Evolutionary conservation across 2,888 invertebrate genomes (phyloP), one percentile per base, ranked within the genome.

Genomic region (Galeruca laticollis): DNA sequence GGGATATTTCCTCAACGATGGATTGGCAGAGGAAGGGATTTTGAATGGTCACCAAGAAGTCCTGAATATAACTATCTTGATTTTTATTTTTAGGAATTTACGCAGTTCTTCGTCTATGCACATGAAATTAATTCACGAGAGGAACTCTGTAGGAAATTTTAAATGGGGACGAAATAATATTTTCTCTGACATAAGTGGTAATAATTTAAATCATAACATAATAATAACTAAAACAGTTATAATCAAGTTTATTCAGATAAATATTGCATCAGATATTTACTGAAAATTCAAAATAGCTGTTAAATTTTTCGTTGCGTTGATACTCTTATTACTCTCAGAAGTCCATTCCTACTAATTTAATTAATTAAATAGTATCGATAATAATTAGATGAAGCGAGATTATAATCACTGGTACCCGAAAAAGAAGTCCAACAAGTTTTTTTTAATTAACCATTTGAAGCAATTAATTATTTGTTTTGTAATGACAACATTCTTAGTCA

Each of bases 391-490:
- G 15, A 26, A 8, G 2, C 10, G 9, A 47, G 47, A 47, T n/a
- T 47, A 47, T 15, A 8, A 52, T 26, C 52, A 5, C 5, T 13
- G 18, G 20, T n/a, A 54, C n/a, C 54, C 26, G 13, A 26, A 54
- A 54, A 54, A n/a, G 54, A 31, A n/a, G 13, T 26, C n/a, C 31
- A 31, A 54, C 54, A 26, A 57, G 18, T 26, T 57, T 57, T 33
- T 33, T 57, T 18, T 57, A 57, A 57, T 10, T 21, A 62, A 62
- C 33, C n/a, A 18, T 13, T 9, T n/a, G 13, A 43, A 26, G 9
- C 26, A 40, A 60, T 26, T 20, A 43, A 62, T 33, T 62, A 52
- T 33, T 33, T 62, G 61, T 18, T 26, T 26, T 49, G 13, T 61
- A 49, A 13, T 20, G 47, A 61, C 49, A 57, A 49, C 47, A 60